Percentiles rank a stretch among this genome's conserved stretches.
These are phyloP conservation scores for Ameiurus melas DNA, from an alignment of 2,113 vertebrate species.

Conservation along the genomic window DNA sequence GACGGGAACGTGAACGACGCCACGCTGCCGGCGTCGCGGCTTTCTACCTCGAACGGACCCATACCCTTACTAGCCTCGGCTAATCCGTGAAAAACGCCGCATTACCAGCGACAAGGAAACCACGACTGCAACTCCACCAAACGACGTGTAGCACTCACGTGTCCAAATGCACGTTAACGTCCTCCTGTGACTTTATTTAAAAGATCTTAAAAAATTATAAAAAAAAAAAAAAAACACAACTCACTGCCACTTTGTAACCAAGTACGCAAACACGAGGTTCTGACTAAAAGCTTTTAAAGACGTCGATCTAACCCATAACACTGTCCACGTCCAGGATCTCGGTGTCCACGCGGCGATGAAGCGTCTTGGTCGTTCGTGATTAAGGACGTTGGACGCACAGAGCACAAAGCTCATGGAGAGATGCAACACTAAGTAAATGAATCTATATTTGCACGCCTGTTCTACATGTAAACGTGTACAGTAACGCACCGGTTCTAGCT, in stretches of 20 bases:
- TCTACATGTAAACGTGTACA: not conserved
- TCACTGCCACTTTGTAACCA: conserved; percentile 39
- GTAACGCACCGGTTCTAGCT: not conserved
- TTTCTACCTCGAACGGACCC: conserved; percentile 41
- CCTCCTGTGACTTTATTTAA: not conserved
- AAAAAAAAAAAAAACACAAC: not conserved
- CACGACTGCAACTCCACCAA: not conserved
- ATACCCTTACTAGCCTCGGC: conserved; percentile 12
- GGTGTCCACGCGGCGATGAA: not conserved
- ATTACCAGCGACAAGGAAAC: conserved; percentile 7
- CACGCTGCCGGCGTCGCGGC: not conserved
- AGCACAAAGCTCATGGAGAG: not conserved
- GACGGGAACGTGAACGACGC: not conserved
- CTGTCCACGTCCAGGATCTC: not conserved
- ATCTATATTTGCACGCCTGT: not conserved
- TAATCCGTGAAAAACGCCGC: not conserved
- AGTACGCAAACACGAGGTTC: conserved; percentile 31
- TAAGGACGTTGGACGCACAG: not conserved
- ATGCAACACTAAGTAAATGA: conserved; percentile 20
- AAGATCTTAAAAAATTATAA: too few relatives aligned
- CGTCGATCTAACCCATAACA: not conserved
- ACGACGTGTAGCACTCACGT: conserved; percentile 19
- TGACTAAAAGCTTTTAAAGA: not conserved
- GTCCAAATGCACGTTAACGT: conserved; percentile 24
- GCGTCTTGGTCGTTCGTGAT: not conserved